Percentiles rank a stretch among this genome's conserved stretches.
Conservation (phyloP, 2,113 vertebrate species). For the Meleagris gallopavo region DNA sequence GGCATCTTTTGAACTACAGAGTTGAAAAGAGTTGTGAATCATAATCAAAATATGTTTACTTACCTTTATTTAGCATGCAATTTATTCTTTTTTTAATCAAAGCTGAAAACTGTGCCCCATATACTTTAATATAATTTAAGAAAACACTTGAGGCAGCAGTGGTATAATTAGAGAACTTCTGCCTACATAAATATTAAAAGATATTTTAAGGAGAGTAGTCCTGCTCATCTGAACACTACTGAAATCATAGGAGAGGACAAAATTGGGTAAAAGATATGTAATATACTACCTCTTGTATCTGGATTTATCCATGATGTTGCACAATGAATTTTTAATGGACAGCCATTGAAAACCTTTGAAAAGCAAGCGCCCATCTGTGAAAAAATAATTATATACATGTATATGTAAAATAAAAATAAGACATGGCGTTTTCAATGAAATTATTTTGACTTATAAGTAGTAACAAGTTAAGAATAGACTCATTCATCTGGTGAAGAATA, state of each 20-base stretch:
- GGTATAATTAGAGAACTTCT: background rate
- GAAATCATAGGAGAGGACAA: background rate
- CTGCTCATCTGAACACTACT: background rate
- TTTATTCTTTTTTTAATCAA: background rate
- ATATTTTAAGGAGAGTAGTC: background rate
- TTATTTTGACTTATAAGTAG: background rate
- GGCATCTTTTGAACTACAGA: background rate
- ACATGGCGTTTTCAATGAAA: background rate
- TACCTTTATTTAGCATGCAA: background rate
- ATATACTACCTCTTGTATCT: slow-evolving; percentile 91
- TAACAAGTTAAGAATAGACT: background rate
- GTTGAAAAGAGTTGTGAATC: background rate
- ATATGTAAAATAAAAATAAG: background rate
- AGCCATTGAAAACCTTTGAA: slow-evolving; percentile 99
- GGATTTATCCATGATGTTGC: slow-evolving; percentile 99
- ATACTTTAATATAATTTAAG: background rate
- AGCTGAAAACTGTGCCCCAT: background rate
- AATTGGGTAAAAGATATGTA: background rate
- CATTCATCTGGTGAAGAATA: background rate
- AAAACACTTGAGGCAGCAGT: background rate
- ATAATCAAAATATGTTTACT: fast-evolving
- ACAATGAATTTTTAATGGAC: slow-evolving; percentile 97
- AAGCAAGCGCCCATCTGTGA: slow-evolving; percentile 98
- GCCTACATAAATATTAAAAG: background rate
- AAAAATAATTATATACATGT: background rate